Evolutionary conservation across 1,140 invertebrate genomes (phyloP).

Genomic region (Drosophila lini): DNA sequence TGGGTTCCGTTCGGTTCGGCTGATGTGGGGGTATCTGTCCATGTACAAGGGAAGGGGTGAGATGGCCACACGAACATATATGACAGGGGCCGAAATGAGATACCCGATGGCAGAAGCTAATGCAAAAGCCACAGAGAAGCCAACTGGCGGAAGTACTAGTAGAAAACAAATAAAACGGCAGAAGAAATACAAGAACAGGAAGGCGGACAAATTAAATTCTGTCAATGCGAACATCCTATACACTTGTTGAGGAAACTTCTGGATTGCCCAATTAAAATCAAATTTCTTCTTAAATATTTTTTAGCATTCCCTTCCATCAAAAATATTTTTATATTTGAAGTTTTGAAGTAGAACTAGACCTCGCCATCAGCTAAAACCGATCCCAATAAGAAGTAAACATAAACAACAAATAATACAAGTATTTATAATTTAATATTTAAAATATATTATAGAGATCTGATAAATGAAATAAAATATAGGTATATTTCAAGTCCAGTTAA

Average conservation of each 20-base stretch:
- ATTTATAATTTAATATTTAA: not conserved
- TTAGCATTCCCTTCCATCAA: not conserved
- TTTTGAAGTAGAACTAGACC: no score
- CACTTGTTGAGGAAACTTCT: constrained; percentile 12
- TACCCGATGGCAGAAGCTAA: constrained; percentile 60
- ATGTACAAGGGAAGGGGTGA: not conserved
- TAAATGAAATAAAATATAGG: not conserved
- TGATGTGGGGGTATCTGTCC: constrained; percentile 4
- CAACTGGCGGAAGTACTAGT: constrained; percentile 44
- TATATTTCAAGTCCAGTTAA: no score
- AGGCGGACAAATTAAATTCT: constrained; percentile 30
- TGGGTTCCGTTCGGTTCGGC: not conserved
- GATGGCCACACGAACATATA: constrained; percentile 40
- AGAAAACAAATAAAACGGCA: constrained; percentile 50
- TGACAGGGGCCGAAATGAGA: constrained; percentile 28
- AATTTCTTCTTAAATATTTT: not conserved
- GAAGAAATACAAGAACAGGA: constrained; percentile 21
- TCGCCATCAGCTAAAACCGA: no score
- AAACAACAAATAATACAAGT: not conserved
- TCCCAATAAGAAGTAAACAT: no score
- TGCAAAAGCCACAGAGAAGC: constrained; percentile 57
- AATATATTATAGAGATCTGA: not conserved
- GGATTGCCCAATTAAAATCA: not conserved
- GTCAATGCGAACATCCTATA: constrained; percentile 29
- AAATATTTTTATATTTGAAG: no score